Evolutionary conservation across 1,140 invertebrate genomes (phyloP), one percentile per base, ranked within the genome.

Genomic region (Aphidius ervi): DNA sequence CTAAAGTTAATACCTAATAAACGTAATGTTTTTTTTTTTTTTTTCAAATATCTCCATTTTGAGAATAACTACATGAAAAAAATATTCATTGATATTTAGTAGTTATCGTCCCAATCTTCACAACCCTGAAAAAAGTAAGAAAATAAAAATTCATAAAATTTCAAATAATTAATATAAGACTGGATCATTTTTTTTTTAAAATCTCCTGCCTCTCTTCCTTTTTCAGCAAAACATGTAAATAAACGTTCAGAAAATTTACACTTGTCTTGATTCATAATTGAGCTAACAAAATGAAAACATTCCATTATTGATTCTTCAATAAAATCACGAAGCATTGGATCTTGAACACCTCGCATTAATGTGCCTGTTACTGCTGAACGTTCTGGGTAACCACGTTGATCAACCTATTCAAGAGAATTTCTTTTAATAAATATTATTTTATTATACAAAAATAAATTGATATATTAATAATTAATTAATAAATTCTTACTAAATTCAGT

Each of bases 171-270:
- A 20, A 55, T 4, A 37, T 46, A 48, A 10, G 20, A 49, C 23
- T 9, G 8, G 49, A 48, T 31, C 4, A 40, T 42, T 55, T 47
- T 4, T 47, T 41, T 10, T 7, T 47, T 37, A 4, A 5, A 40
- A 31, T 31, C 23, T 31, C 23, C 67, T 59, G 77, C 78, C 67
- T 80, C 72, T 55, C 72, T 66, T 46, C 75, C 76, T 58, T 77
- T 79, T 8, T 77, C 74, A 37, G 70, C 65, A 10, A 79, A 67
- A 60, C 78, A 80, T 16, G 46, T 64, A 5, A 79, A 46, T 20
- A 79, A 68, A 63, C 70, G 73, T 50, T 78, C 72, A 0, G 78
- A 78, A 59, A 74, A 79, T 45, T 69, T 65, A 63, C 78, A 80
- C 49, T 78, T 78, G n/a, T 77, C 73, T 58, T 63, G 65, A 47